These are phyloP conservation scores for Acanthurus leucopareius DNA, from an alignment of 2,797 vertebrate species.

Conservation along the genomic window DNA sequence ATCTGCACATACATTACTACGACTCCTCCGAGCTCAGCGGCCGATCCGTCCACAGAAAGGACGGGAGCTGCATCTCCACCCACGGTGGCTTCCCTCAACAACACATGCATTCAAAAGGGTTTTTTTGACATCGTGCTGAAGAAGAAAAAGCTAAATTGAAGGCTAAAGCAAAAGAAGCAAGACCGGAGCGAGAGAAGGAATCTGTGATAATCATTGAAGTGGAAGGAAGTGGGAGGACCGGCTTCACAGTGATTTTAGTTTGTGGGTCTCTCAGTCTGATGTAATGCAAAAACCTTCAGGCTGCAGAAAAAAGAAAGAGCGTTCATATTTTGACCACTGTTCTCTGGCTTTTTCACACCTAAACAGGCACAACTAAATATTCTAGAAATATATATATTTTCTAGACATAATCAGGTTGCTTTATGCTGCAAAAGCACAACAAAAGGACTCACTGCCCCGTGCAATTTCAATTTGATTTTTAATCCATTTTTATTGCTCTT, in stretches of 20 bases:
- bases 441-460: constrained; percentile 12
- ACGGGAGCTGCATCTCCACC: constrained; percentile 34
- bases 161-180: constrained; percentile 37
- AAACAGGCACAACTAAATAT: constrained; percentile 46
- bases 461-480: constrained; percentile 57
- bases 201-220: constrained; percentile 63
- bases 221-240: constrained; percentile 54
- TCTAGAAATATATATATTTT: constrained; percentile 25
- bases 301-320: constrained; percentile 26
- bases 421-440: constrained; percentile 42
- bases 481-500: constrained; percentile 55
- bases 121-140: constrained; percentile 30
- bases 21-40: constrained; percentile 25
- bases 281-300: constrained; percentile 31
- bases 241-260: constrained; percentile 46
- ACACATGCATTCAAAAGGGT: constrained; percentile 34
- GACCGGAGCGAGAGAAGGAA: constrained; percentile 30
- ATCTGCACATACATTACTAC: constrained; percentile 8
- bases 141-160: constrained; percentile 41
- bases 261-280: constrained; percentile 39
- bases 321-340: constrained; percentile 22
- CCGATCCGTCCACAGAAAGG: constrained; percentile 40
- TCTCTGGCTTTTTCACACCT: constrained; percentile 28
- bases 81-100: constrained; percentile 12
- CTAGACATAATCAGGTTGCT: constrained; percentile 32